A percentile compares a stretch with the other conserved stretches of the same genome.
Conservation (phyloP, 2,113 vertebrate species). For the Chlorocebus sabaeus region DNA sequence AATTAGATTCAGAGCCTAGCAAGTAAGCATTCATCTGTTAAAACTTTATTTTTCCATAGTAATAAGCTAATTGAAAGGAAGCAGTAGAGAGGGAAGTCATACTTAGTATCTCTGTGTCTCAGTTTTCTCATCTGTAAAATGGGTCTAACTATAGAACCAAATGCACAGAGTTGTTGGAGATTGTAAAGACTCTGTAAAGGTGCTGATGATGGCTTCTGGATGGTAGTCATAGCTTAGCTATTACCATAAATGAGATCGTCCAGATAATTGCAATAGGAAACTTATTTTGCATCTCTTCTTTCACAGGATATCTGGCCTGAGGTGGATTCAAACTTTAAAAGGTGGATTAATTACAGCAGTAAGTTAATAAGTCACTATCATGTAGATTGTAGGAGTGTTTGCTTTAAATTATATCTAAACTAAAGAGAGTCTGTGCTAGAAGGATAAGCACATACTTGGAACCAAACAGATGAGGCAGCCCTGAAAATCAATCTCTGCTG, state of each 20-base stretch:
- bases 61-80: not conserved
- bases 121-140: not conserved
- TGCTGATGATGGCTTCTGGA: not conserved
- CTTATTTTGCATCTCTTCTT: not conserved
- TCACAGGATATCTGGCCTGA: not conserved
- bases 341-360: not conserved
- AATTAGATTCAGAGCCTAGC: not conserved
- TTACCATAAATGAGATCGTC: not conserved
- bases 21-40: not conserved
- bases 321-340: not conserved
- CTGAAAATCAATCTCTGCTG: not conserved
- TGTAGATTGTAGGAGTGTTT: not conserved
- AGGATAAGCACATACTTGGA: not conserved
- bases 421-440: not conserved
- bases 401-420: not conserved
- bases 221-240: not conserved
- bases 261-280: not conserved
- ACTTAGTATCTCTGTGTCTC: rapidly evolving
- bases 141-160: not conserved
- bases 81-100: not conserved
- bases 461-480: not conserved
- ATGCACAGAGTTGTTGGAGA: too few relatives aligned
- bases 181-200: rapidly evolving
- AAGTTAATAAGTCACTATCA: not conserved
- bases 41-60: not conserved